phyloP scores from a whole-genome alignment of 2,113 vertebrate genomes.

The Ivindomyrus marchei region DNA sequence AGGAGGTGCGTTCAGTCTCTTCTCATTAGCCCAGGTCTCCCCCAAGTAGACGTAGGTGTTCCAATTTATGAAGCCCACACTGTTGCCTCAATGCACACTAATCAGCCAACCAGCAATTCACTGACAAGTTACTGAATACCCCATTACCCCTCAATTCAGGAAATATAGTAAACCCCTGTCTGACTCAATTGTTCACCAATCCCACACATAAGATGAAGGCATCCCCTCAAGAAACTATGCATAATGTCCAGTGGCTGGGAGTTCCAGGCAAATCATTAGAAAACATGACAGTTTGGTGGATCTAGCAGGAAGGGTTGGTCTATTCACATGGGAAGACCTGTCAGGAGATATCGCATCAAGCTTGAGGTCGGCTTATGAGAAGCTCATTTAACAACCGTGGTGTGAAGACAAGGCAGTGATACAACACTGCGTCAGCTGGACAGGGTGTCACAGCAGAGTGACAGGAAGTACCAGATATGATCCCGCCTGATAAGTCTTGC shows the following conservation, averaged over 20 bases:
- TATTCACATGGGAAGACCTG: neutral
- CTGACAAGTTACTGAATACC: neutral
- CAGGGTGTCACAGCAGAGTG: neutral
- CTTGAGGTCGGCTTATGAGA: neutral
- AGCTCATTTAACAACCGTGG: neutral
- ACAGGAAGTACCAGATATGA: neutral
- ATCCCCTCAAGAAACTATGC: neutral
- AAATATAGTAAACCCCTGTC: neutral
- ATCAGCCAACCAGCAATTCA: neutral
- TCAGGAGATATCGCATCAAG: neutral
- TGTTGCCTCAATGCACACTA: neutral
- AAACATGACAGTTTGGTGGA: constrained; percentile 7
- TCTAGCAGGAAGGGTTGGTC: neutral
- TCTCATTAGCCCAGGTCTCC: neutral
- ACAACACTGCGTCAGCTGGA: neutral
- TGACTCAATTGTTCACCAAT: neutral
- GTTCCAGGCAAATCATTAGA: constrained; percentile 3
- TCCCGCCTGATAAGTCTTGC: neutral
- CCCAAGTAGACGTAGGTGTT: neutral
- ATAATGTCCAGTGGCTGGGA: neutral
- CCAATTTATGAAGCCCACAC: neutral
- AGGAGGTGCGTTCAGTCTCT: neutral
- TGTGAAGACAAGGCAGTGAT: neutral
- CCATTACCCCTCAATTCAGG: neutral
- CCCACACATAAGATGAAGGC: neutral